Base-by-base conservation (phyloP, 2,888 invertebrate genomes). In the Drosophila kanekoi region DNA sequence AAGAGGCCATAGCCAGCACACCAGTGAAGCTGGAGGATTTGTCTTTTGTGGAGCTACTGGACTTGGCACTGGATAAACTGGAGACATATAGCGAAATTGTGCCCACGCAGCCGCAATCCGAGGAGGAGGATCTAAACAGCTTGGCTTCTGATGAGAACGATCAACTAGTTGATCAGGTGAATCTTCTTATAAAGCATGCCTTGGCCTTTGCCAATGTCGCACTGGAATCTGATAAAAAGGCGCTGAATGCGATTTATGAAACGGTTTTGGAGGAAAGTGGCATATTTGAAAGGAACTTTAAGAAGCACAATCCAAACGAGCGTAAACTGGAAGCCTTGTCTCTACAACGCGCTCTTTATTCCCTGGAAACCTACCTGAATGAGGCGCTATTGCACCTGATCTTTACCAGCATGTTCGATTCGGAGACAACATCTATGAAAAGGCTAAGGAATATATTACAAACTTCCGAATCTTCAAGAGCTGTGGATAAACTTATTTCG, bases 181-280 rank as follows among this genome's bases (percentile, higher is more conserved):
- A 92, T 64, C 75, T 86, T 18, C 75, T 92, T 20, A 63, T 92
- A 0, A 76, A 89, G 11, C 91, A 92, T 57, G 87, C 89, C 0
- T 58, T 92, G 23, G 90, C 91, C 1, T 91, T 92, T 74, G 91
- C 91, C 2, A 92, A 92, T 68, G 91, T 92, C 1, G 84, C 91
- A 0, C 49, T 90, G 2, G 68, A 83, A 6, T 58, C 75, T 14
- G 92, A 92, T 64, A 91, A 92, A 58, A 90, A 79, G 51, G 89
- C 92, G 1, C 51, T 92, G 5, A 89, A 82, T 13, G 81, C 89
- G 0, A 71, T 92, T 13, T 92, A 91, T 35, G 91, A 92, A 41
- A 86, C 83, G 38, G 82, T 90, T 0, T 68, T 92, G 13, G 79
- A 89, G 1, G 91, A 91, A 28, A 90, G 91, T 18, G 84, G 84